These are phyloP conservation scores for Bombyx mandarina DNA, from an alignment of 1,140 invertebrate species.

Conservation along the genomic window DNA sequence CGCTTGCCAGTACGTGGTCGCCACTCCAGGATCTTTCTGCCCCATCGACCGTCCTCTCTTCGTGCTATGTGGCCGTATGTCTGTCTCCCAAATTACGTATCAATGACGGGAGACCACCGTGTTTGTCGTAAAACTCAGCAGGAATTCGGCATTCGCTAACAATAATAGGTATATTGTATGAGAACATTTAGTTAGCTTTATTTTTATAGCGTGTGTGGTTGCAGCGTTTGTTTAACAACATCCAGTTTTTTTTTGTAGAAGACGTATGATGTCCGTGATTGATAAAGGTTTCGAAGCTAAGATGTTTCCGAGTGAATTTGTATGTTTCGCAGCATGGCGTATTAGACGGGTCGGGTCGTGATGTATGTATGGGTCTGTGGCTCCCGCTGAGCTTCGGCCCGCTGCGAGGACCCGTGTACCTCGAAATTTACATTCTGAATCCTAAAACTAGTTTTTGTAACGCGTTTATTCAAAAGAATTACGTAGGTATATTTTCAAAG, in stretches of 20 bases:
- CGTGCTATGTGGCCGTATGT: too few relatives aligned
- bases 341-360: constrained; percentile 34
- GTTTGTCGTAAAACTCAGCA: too few relatives aligned
- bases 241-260: constrained; percentile 20
- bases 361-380: constrained; percentile 29
- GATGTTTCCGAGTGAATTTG: constrained; percentile 54
- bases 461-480: background rate
- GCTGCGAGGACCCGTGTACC: constrained; percentile 33
- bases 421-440: constrained; percentile 51
- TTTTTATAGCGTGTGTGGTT: constrained; percentile 16
- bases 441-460: constrained; percentile 30
- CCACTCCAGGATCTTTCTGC: too few relatives aligned
- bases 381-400: constrained; percentile 36
- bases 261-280: constrained; percentile 42
- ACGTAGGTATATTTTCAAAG: too few relatives aligned
- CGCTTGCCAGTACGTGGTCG: too few relatives aligned
- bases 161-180: too few relatives aligned
- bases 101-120: too few relatives aligned
- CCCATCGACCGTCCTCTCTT: too few relatives aligned
- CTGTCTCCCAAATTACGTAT: too few relatives aligned
- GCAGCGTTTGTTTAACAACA: constrained; percentile 25
- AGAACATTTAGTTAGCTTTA: too few relatives aligned
- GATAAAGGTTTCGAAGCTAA: constrained; percentile 31
- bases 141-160: too few relatives aligned
- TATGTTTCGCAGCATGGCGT: constrained; percentile 59